A percentile compares a stretch with the other conserved stretches of the same genome.
Conservation (phyloP, 2,888 invertebrate species). For the Drosophila anomelani region DNA sequence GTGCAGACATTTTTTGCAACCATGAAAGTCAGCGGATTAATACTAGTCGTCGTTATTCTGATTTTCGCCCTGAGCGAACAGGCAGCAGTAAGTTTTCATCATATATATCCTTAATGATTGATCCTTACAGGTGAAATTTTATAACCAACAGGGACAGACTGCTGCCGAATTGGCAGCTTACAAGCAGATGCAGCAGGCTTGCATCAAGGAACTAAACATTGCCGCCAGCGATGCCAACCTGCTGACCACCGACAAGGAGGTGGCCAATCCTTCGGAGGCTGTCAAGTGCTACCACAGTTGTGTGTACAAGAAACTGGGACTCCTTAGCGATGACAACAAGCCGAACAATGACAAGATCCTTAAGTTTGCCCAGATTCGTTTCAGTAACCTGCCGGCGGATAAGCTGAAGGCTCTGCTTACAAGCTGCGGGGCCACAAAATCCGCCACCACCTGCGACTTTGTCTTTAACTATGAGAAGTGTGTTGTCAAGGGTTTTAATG, state of each 20-base stretch:
- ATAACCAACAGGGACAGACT: slow-evolving; percentile 43
- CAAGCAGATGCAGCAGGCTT: slow-evolving; percentile 47
- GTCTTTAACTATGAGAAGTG: slow-evolving; percentile 58
- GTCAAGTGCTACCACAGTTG: slow-evolving; percentile 66
- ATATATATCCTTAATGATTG: background rate
- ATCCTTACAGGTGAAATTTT: background rate
- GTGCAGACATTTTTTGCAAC: slow-evolving; percentile 13
- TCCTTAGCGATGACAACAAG: slow-evolving; percentile 44
- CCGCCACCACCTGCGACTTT: slow-evolving; percentile 45
- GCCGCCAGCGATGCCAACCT: slow-evolving; percentile 43
- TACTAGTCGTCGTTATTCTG: slow-evolving; percentile 10
- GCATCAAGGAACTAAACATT: slow-evolving; percentile 64
- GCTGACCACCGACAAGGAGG: slow-evolving; percentile 48
- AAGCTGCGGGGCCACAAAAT: slow-evolving; percentile 33
- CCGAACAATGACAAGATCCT: slow-evolving; percentile 48
- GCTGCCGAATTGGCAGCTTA: slow-evolving; percentile 57
- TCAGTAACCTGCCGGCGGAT: slow-evolving; percentile 44
- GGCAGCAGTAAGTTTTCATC: slow-evolving; percentile 34
- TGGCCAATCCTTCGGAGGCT: slow-evolving; percentile 51
- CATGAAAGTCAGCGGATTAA: slow-evolving; percentile 42
- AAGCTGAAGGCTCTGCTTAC: slow-evolving; percentile 51
- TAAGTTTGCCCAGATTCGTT: slow-evolving; percentile 47
- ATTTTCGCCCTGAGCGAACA: slow-evolving; percentile 29
- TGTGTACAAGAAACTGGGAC: slow-evolving; percentile 62
- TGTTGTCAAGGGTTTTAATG: slow-evolving; percentile 54